Percentiles rank a stretch among this genome's conserved stretches.
Conservation (phyloP, 1,140 invertebrate genomes). For the Lucilia sericata region DNA sequence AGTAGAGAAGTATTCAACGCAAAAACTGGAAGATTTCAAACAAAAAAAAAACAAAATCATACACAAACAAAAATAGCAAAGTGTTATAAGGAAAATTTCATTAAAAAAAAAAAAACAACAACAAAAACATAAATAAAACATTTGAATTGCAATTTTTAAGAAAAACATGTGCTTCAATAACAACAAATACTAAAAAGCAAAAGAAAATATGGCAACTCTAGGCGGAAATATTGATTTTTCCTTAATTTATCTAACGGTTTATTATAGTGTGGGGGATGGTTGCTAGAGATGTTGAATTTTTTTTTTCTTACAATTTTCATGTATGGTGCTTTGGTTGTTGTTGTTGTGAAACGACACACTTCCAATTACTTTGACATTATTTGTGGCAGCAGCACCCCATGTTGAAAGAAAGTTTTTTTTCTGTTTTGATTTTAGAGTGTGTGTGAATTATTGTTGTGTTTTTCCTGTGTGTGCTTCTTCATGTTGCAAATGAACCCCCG, state of each 20-base stretch:
- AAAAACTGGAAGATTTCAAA: neutral
- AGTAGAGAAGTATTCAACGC: slow-evolving; percentile 13
- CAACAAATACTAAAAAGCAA: neutral
- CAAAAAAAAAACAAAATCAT: neutral
- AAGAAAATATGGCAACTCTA: neutral
- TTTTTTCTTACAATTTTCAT: neutral
- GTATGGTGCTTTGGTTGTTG: neutral
- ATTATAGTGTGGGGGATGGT: neutral
- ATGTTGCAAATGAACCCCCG: slow-evolving; percentile 19
- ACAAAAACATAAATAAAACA: neutral
- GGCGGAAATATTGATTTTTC: slow-evolving; percentile 20
- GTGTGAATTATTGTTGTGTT: neutral
- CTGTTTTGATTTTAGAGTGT: neutral
- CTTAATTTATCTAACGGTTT: neutral
- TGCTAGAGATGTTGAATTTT: neutral
- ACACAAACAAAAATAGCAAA: neutral
- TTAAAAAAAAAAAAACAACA: neutral
- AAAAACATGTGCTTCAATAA: neutral
- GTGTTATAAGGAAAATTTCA: neutral
- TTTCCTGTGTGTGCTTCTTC: neutral
- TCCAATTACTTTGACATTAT: slow-evolving; percentile 38
- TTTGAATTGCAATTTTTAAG: neutral
- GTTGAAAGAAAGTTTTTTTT: neutral
- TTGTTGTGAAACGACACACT: neutral
- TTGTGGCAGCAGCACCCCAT: neutral